Percentiles rank a stretch among this genome's conserved stretches.
These are phyloP conservation scores for Bombus balteatus DNA, from an alignment of 1,140 invertebrate species.

Conservation along the genomic window DNA sequence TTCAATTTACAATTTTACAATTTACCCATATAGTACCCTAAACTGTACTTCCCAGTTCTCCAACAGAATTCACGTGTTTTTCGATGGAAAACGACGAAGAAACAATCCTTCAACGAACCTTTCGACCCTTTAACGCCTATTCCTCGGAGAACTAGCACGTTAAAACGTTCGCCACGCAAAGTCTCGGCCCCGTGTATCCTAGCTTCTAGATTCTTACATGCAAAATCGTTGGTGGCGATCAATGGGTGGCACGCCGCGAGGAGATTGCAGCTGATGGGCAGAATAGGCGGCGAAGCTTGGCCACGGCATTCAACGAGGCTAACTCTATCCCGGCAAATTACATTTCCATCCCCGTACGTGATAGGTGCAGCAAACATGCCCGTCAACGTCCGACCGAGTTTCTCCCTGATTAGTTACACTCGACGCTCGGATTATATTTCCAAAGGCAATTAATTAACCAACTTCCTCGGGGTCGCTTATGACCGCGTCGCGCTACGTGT, in stretches of 20 bases:
- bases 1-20: no score
- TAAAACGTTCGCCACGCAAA: conserved; percentile 31
- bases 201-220: conserved; percentile 57
- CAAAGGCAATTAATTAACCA: conserved; percentile 72
- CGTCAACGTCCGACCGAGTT: conserved; percentile 72
- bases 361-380: conserved; percentile 73
- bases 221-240: conserved; percentile 64
- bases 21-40: background rate
- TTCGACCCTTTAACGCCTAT: background rate
- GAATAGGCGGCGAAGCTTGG: conserved; percentile 60
- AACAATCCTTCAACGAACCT: background rate
- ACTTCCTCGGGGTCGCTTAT: conserved; percentile 60
- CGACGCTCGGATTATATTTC: conserved; percentile 71
- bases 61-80: background rate
- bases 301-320: conserved; percentile 70
- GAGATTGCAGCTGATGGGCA: conserved; percentile 43
- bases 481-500: conserved; percentile 26
- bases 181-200: background rate
- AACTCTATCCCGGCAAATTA: conserved; percentile 74
- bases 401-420: conserved; percentile 71
- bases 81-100: background rate
- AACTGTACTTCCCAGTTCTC: background rate
- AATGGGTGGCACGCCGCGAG: conserved; percentile 59
- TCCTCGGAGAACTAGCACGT: background rate
- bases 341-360: conserved; percentile 73